Evolutionary conservation across 2,888 invertebrate genomes (phyloP), one percentile per base, ranked within the genome.

Genomic region (Urechis unicinctus): DNA sequence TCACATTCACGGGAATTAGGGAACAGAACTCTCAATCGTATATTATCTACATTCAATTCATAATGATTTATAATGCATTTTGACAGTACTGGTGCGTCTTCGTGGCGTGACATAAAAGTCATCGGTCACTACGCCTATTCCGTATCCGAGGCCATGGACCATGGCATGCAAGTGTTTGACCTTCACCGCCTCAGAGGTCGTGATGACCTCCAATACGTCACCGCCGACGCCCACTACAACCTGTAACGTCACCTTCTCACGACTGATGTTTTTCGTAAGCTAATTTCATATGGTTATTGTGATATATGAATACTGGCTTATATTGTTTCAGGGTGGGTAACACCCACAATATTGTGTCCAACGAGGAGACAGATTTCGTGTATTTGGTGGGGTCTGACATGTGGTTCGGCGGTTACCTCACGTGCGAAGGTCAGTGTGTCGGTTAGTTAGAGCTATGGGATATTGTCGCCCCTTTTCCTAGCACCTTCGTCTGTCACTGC

Each of bases 101-200:
- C 43, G 25, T 59, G 59, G 59, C 50, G 59, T 24, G 59, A 59
- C 31, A 31, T 57, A n/a, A 59, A 59, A 28, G 59, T 59, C 28
- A 45, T 59, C 3, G 24, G 44, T 41, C 43, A 57, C 28, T 25
- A 31, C 25, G 54, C 55, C 29, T 59, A 48, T 55, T 55, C 57
- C 50, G 59, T 53, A 1, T 53, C 59, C 21, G 59, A 59, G 42
- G 57, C 57, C 1, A n/a, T 6, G 21, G 51, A 43, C 41, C 57
- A 57, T 29, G 59, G 59, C 3, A 41, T 59, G 30, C 59, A 59
- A 52, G 42, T 54, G 21, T 52, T 50, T 26, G 54, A 54, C 44
- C 50, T 54, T 5, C 29, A 31, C 17, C 50, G 31, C 9, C 42
- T 54, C 9, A 17, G 54, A 24, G 42, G 25, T 17, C 22, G 13